Evolutionary conservation across 2,888 invertebrate genomes (phyloP), one percentile per base, ranked within the genome.

Genomic region (Clepsis dumicolana): DNA sequence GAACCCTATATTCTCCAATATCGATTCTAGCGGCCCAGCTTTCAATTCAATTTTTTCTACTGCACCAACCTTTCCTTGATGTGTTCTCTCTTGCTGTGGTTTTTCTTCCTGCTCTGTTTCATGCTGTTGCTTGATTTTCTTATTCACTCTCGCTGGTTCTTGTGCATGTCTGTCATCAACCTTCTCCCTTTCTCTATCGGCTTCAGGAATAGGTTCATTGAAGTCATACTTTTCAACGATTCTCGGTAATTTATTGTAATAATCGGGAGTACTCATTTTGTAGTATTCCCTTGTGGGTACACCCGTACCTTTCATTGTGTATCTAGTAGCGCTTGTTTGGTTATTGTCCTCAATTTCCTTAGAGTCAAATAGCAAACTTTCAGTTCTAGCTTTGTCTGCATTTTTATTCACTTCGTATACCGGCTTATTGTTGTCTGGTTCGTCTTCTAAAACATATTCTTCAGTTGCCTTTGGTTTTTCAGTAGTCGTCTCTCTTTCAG

Each of bases 151-250:
- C 0, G 82, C 81, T 0, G 79, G 77, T 0, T 81, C 82, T 41
- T 83, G 81, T 0, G 69, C 74, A 2, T 83, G 14, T 41, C 35
- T 71, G 27, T 77, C 72, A 18, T 80, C 83, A 1, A 84, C 57
- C 35, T 76, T 70, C 29, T 89, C 85, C 0, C 77, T 77, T 29
- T 81, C 80, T 21, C 86, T 77, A 59, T 90, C 90, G 2, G 60
- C 77, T 18, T 87, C 89, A 3, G 90, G 90, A 2, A 90, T 67
- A 0, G 89, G 88, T 66, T 90, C 90, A 29, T 86, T 72, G n/a
- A 90, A 89, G 57, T 88, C 81, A 53, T 89, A 90, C 69, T 79
- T 83, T 16, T 89, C 88, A 0, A 83, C 86, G 0, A 85, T 71
- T 1, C 76, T 78, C 0, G 87, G 86, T 2, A 86, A 25, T 24